Base-by-base conservation (phyloP, 2,888 invertebrate species). In the Diplolepis rosae region DNA sequence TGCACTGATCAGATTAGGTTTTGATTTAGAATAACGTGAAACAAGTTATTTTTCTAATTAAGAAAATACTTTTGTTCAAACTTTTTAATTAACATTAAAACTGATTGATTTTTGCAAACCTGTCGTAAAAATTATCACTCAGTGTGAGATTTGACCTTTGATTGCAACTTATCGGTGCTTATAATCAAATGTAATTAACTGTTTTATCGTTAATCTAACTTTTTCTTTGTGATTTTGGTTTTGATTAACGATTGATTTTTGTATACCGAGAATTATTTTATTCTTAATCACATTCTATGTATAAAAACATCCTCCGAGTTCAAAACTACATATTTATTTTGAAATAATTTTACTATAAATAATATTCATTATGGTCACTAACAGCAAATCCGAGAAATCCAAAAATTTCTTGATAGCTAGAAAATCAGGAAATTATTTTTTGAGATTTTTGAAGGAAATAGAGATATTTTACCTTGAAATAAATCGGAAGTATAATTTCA, bases 161-260 rank as follows among this genome's bases (percentile, higher is more conserved):
- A 39, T 56, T 56, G 22, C 4, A 39, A 61, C 13, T 35, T 39
- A n/a, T 61, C 39, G n/a, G 22, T 35, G 39, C 24, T 39, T 61
- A 39, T 39, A 35, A 39, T 39, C 61, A 61, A n/a, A 22, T 24
- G 39, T 61, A 61, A 61, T 42, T 61, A 61, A 61, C 61, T 39
- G n/a, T 61, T 61, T 61, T 39, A 13, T 24, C 27, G 24, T 18
- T 61, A n/a, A 61, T 27, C 27, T 27, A 61, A 42, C 48, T 61
- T 61, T 15, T 32, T 32, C 30, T 32, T 61, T 61, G 39, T 39
- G 18, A 56, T 56, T 48, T 56, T 56, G 24, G 35, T 13, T 56
- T n/a, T 61, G 9, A 61, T 61, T 61, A 39, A 42, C 27, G 39
- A 39, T 61, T n/a, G 22, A 39, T 6, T 61, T 61, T 35, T 18